Base-by-base conservation (phyloP, 2,113 vertebrate species). In the Forbesichthys papilliferus region DNA sequence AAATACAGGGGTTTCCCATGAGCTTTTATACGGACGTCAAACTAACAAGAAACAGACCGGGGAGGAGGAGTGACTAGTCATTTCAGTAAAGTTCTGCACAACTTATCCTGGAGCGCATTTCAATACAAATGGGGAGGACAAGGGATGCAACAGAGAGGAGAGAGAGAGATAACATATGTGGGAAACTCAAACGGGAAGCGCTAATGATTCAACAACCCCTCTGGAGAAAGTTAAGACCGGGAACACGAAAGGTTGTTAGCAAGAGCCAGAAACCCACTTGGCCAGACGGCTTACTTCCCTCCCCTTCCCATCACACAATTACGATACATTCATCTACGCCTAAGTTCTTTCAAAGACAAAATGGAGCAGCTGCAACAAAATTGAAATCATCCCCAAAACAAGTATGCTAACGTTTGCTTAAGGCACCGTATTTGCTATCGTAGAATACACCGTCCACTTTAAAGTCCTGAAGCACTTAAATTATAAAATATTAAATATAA, bases 141-240 rank as follows among this genome's bases (percentile, higher is more conserved):
- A 10, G 11, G 16, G 3, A 11, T 12, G 61, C 68, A 46, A n/a
- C 14, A 61, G 47, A 72, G 27, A 73, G 1, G 27, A 51, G 57
- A 42, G 53, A 71, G 66, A 78, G 51, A 85, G 74, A 84, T 63
- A 77, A 81, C 75, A 75, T 79, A 89, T 79, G 79, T 72, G 71
- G 47, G 52, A 47, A 46, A 73, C 67, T 81, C 63, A 75, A 85
- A 81, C 73, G 81, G 83, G 79, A 89, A 85, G 75, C 63, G 61
- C 66, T 77, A 86, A 85, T 85, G 84, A 87, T 68, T 84, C 77
- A 71, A 69, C 69, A 58, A 71, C 51, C 68, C 81, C 74, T 64
- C 60, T n/a, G 58, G 77, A 84, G 78, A 80, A 73, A 73, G 58
- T 61, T 48, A 27, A 66, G 59, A 61, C 54, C 53, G 13, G 7